Percentiles rank a stretch among this genome's conserved stretches.
phyloP scores from a whole-genome alignment of 92 coral and sea anemone species.

The Diadumene lineata region DNA sequence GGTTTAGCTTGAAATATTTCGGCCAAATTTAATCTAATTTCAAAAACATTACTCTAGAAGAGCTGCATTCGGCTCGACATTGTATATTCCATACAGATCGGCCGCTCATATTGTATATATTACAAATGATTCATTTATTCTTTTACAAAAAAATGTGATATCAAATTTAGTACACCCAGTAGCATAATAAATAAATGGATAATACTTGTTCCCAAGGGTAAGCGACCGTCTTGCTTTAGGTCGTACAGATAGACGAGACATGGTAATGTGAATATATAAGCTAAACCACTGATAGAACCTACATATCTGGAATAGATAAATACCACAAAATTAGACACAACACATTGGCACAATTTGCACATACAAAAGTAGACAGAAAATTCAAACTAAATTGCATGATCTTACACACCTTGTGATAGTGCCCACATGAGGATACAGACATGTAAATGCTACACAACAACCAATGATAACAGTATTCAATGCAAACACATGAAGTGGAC shows the following conservation, averaged over 20 bases:
- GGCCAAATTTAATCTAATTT: no score
- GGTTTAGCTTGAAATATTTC: no score
- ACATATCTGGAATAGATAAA: slow-evolving; percentile 58
- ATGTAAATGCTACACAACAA: slow-evolving; percentile 72
- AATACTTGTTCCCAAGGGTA: slow-evolving; percentile 52
- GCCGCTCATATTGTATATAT: no score
- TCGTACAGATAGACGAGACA: slow-evolving; percentile 76
- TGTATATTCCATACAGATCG: no score
- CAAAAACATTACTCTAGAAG: no score
- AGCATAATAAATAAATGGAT: slow-evolving; percentile 68
- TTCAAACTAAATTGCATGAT: not conserved
- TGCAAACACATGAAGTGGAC: slow-evolving; percentile 67
- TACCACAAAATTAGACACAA: not conserved
- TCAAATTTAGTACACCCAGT: slow-evolving; percentile 77
- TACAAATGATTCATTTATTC: not conserved
- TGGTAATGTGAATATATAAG: slow-evolving; percentile 90
- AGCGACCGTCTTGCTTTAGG: slow-evolving; percentile 40
- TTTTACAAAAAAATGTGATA: slow-evolving; percentile 70
- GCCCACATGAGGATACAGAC: slow-evolving; percentile 96
- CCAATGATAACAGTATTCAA: slow-evolving; percentile 71
- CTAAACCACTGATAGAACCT: slow-evolving; percentile 89
- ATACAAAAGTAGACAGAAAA: not conserved
- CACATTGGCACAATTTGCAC: not conserved
- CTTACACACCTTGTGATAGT: slow-evolving; percentile 88
- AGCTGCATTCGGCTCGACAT: no score